Evolutionary conservation across 2,113 vertebrate species (phyloP).

Genomic region (Bufo gargarizans): DNA sequence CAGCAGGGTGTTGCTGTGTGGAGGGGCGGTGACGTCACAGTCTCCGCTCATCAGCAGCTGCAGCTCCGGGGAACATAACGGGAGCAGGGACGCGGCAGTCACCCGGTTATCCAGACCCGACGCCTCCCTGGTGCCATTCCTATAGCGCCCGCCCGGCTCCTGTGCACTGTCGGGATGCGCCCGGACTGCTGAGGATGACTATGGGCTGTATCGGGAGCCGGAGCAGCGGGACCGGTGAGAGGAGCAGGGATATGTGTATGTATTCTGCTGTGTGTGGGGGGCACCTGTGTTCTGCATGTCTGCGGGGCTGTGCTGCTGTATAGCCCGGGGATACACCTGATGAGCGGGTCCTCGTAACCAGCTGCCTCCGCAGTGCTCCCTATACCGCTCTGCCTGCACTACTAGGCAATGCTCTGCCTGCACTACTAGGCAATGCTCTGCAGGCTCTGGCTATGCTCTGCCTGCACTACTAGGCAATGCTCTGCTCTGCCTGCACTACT

Average conservation of each 20-base stretch:
- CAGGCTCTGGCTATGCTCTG: neutral
- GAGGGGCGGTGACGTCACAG: slow-evolving; percentile 55
- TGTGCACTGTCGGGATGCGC: slow-evolving; percentile 17
- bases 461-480: too few species aligned
- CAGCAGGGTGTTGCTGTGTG: slow-evolving; percentile 50
- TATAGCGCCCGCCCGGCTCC: neutral
- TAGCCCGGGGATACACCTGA: slow-evolving; percentile 15
- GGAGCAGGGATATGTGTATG: slow-evolving; percentile 37
- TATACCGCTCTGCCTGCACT: neutral
- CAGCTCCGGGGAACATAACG: slow-evolving; percentile 53
- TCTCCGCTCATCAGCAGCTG: slow-evolving; percentile 54
- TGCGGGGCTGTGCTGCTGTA: neutral
- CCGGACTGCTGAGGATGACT: slow-evolving; percentile 47
- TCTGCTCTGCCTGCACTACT: too few species aligned
- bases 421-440: neutral
- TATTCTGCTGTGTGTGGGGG: neutral
- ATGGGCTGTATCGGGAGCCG: slow-evolving; percentile 56
- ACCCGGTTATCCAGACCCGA: neutral
- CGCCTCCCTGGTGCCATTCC: too few species aligned
- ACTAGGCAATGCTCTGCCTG: neutral
- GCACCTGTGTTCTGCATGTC: neutral
- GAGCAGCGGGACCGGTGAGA: slow-evolving; percentile 57
- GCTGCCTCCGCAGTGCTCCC: slow-evolving; percentile 3
- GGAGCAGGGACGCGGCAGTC: neutral
- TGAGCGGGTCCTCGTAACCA: neutral